These are phyloP conservation scores for Globodera rostochiensis DNA, from an alignment of 1,140 invertebrate genomes.

Conservation along the genomic window DNA sequence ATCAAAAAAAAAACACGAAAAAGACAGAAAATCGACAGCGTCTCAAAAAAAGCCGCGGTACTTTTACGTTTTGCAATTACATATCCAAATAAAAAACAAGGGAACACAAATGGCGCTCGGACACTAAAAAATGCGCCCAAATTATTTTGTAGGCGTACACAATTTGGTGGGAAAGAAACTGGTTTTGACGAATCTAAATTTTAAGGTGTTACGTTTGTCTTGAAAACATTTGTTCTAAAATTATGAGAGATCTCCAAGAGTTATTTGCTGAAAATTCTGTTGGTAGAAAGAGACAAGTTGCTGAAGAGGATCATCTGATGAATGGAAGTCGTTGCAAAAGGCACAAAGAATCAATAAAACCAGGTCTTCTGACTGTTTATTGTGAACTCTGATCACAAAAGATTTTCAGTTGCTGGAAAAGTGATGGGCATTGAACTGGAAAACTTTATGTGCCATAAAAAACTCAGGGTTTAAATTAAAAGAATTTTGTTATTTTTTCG, in stretches of 20 bases:
- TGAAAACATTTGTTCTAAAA: neutral
- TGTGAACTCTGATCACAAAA: neutral
- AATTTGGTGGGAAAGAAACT: too few relatives aligned
- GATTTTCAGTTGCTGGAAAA: slow-evolving; percentile 39
- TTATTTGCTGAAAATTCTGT: neutral
- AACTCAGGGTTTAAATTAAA: slow-evolving; percentile 11
- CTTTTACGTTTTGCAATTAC: too few relatives aligned
- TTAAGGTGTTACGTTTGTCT: too few relatives aligned
- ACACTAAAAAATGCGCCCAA: too few relatives aligned
- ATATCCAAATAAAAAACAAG: too few relatives aligned
- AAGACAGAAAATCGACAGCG: too few relatives aligned
- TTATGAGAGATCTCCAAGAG: neutral
- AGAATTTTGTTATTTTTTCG: neutral
- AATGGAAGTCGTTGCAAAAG: neutral
- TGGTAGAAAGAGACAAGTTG: neutral
- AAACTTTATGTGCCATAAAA: slow-evolving; percentile 49
- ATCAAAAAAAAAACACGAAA: too few relatives aligned
- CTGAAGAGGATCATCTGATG: neutral
- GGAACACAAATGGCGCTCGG: too few relatives aligned
- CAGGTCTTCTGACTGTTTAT: neutral
- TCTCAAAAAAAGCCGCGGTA: too few relatives aligned
- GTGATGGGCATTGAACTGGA: slow-evolving; percentile 36
- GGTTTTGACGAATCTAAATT: too few relatives aligned
- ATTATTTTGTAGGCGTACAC: too few relatives aligned
- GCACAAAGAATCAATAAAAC: neutral